Conservation (phyloP, 2,113 vertebrate species). For the Hyla sarda region DNA sequence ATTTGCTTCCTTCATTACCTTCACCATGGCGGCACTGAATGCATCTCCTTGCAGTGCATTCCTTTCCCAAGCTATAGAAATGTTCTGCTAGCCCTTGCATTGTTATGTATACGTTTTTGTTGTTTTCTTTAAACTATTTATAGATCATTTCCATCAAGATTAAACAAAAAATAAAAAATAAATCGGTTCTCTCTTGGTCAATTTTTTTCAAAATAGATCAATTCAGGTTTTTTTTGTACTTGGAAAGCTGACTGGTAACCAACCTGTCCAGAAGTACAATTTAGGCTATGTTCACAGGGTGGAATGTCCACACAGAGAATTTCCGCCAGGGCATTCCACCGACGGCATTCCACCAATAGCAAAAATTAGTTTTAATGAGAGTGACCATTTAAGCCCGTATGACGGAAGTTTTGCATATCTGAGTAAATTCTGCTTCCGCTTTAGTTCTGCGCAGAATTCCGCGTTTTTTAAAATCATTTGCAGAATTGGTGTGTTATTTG, state of each 20-base stretch:
- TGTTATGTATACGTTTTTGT: background rate
- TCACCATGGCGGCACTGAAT: constrained; percentile 44
- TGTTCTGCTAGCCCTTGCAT: background rate
- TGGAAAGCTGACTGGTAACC: background rate
- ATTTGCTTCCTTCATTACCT: constrained; percentile 30
- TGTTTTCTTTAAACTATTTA: background rate
- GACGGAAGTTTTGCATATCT: too few species aligned
- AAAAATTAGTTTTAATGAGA: too few species aligned
- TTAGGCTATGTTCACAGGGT: too few species aligned
- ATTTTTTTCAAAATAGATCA: too few species aligned
- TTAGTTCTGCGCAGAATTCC: too few species aligned
- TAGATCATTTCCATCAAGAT: background rate
- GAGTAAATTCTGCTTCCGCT: too few species aligned
- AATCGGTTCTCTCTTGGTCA: background rate
- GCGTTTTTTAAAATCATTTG: too few species aligned
- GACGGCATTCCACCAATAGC: too few species aligned
- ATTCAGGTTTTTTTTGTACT: background rate
- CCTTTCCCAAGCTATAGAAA: constrained; percentile 8
- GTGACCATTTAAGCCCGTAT: too few species aligned
- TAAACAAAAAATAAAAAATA: background rate
- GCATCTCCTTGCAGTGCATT: constrained; percentile 16
- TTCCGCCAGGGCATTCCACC: too few species aligned
- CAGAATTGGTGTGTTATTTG: too few species aligned
- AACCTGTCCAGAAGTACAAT: background rate
- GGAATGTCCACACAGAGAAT: too few species aligned